Evolutionary conservation across 2,113 vertebrate species (phyloP).

Genomic region (Hypanus sabinus): DNA sequence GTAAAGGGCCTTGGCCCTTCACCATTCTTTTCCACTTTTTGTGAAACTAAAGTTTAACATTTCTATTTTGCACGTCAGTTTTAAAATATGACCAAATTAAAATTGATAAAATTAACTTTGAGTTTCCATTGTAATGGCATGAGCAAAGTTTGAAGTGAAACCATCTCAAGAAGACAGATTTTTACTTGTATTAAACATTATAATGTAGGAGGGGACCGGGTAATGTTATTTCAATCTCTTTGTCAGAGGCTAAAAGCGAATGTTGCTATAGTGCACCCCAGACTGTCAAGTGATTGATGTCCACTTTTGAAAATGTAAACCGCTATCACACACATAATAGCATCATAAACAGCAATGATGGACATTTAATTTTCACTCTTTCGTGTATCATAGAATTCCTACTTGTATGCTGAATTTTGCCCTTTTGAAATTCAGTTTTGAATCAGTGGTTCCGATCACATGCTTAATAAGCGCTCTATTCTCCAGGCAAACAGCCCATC

Average conservation of each 20-base stretch:
- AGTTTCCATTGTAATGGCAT: not conserved
- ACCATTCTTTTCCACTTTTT: not conserved
- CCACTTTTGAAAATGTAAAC: not conserved
- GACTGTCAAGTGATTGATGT: not conserved
- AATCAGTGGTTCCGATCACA: not conserved
- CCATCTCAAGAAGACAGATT: not conserved
- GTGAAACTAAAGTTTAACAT: not conserved
- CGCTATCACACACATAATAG: not conserved
- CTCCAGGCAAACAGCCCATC: not conserved
- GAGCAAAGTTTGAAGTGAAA: not conserved
- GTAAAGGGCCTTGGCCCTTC: not conserved
- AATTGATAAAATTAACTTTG: not conserved
- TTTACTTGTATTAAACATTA: not conserved
- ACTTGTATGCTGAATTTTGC: not conserved
- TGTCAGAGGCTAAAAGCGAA: not conserved
- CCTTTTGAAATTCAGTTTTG: conserved; percentile 10
- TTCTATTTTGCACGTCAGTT: not conserved
- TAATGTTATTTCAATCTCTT: not conserved
- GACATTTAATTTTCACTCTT: conserved; percentile 26
- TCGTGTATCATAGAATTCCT: not conserved
- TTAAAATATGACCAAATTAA: not conserved
- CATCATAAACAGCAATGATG: not conserved
- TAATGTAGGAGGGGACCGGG: not conserved
- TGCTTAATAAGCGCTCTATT: not conserved
- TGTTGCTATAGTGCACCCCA: not conserved